These are phyloP conservation scores for Formica selysi DNA, from an alignment of 1,140 invertebrate species.

Conservation along the genomic window DNA sequence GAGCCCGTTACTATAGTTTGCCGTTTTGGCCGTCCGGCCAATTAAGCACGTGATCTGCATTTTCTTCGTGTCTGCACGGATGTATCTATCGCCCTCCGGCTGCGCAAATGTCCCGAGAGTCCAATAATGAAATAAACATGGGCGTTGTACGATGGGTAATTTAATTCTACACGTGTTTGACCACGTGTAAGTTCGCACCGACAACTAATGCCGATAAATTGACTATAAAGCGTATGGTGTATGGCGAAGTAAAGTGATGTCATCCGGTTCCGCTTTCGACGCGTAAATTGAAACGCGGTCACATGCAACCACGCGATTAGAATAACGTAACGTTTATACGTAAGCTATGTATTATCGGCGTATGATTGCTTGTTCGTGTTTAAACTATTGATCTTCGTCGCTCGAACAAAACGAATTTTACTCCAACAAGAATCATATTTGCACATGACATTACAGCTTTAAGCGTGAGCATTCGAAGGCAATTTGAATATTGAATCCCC, in stretches of 20 bases:
- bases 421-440: neutral
- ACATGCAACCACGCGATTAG: conserved; percentile 10
- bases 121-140: conserved; percentile 79
- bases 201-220: conserved; percentile 54
- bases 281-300: conserved; percentile 45
- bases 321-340: conserved; percentile 24
- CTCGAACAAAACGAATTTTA: neutral
- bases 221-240: conserved; percentile 28
- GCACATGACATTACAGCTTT: neutral
- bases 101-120: conserved; percentile 69
- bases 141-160: conserved; percentile 78
- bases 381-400: conserved; percentile 18
- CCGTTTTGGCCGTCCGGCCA: conserved; percentile 64
- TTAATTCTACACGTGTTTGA: conserved; percentile 51
- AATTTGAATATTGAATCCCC: conserved; percentile 4
- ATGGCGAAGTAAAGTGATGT: conserved; percentile 35
- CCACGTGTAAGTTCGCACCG: conserved; percentile 24
- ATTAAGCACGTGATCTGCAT: conserved; percentile 78
- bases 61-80: conserved; percentile 50
- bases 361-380: neutral
- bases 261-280: neutral
- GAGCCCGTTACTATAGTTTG: conserved; percentile 40
- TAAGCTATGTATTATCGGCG: conserved; percentile 25
- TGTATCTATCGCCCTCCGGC: neutral
- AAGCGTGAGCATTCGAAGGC: neutral